Evolutionary conservation across 2,113 vertebrate genomes (phyloP).

Genomic region (Pitta sordida): DNA sequence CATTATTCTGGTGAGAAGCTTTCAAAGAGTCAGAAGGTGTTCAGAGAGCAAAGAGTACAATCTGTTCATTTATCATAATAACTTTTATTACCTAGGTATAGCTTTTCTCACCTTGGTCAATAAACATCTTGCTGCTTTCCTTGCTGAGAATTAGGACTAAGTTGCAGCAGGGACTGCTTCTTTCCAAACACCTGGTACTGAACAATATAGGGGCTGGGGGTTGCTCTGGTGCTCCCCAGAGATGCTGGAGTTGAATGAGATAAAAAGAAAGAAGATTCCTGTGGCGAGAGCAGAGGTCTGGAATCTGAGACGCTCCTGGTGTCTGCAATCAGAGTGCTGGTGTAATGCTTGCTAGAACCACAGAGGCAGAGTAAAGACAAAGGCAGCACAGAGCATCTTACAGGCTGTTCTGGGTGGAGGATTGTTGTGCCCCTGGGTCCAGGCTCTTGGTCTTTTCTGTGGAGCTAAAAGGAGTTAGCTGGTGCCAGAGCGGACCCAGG

Average conservation of each 20-base stretch:
- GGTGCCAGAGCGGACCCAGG: not conserved
- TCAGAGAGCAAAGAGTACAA: constrained; percentile 1
- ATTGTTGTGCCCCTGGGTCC: not conserved
- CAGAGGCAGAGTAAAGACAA: not conserved
- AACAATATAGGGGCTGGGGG: fast-evolving
- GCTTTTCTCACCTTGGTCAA: not conserved
- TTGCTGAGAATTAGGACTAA: not conserved
- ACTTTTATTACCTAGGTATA: constrained; percentile 24
- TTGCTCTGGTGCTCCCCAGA: not conserved
- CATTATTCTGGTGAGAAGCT: not conserved
- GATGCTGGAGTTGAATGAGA: not conserved
- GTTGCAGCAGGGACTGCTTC: not conserved
- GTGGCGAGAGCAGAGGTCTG: not conserved
- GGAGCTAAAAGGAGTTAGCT: not conserved
- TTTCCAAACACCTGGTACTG: not conserved
- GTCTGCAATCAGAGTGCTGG: not conserved
- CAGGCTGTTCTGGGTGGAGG: not conserved
- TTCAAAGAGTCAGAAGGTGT: constrained; percentile 12
- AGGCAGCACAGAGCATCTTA: not conserved
- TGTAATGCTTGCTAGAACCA: not conserved
- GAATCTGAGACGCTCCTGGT: fast-evolving
- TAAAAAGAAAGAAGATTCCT: not conserved
- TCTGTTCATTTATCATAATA: constrained; percentile 47
- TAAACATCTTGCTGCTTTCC: not conserved
- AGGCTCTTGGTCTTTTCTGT: not conserved